These are phyloP conservation scores for Notothenia coriiceps DNA, from an alignment of 2,113 vertebrate genomes.

Conservation along the genomic window DNA sequence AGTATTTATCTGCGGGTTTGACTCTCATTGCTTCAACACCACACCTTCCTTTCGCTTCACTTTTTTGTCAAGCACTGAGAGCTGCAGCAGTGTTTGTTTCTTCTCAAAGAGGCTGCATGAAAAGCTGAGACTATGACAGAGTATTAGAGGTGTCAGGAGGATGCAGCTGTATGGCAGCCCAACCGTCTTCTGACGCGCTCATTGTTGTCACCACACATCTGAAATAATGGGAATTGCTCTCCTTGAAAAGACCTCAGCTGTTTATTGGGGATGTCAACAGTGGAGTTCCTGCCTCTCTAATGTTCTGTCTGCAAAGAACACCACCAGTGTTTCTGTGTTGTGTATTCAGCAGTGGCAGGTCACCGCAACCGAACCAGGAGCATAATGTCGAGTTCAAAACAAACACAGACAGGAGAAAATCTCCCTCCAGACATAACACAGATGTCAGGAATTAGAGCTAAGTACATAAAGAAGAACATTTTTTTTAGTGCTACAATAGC, in stretches of 20 bases:
- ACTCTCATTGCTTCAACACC: slow-evolving; percentile 38
- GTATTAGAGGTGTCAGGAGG: slow-evolving; percentile 56
- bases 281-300: slow-evolving; percentile 42
- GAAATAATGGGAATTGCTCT: slow-evolving; percentile 41
- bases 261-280: slow-evolving; percentile 36
- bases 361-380: slow-evolving; percentile 15
- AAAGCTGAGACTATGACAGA: slow-evolving; percentile 42
- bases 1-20: slow-evolving; percentile 33
- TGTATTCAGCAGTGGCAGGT: slow-evolving; percentile 46
- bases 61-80: slow-evolving; percentile 21
- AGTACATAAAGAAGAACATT: slow-evolving; percentile 8
- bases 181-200: slow-evolving; percentile 33
- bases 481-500: background rate
- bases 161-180: slow-evolving; percentile 63
- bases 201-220: slow-evolving; percentile 32
- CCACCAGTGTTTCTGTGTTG: slow-evolving; percentile 35
- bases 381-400: slow-evolving; percentile 30
- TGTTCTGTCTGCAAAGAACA: slow-evolving; percentile 39
- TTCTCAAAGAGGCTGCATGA: slow-evolving; percentile 33
- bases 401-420: slow-evolving; percentile 17
- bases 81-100: slow-evolving; percentile 22
- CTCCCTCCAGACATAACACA: slow-evolving; percentile 10
- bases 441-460: slow-evolving; percentile 13
- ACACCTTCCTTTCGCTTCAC: slow-evolving; percentile 58
- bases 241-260: slow-evolving; percentile 36